phyloP scores from a whole-genome alignment of 2,888 invertebrate genomes.

The Drosophila nr. perissopoda region DNA sequence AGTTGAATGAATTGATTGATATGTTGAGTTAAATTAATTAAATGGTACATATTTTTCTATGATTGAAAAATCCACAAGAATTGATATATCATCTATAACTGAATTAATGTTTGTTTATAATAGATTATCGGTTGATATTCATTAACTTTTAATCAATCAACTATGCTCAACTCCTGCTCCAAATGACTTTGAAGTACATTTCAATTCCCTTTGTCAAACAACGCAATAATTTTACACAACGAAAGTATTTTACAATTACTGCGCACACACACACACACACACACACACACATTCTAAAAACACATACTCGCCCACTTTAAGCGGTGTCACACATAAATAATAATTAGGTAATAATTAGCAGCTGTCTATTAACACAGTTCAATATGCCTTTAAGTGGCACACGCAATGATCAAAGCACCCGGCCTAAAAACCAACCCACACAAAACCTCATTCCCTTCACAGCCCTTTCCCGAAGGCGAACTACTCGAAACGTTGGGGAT shows the following conservation, averaged over 20 bases:
- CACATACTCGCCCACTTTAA: neutral
- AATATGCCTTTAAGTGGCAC: constrained; percentile 66
- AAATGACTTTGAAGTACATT: neutral
- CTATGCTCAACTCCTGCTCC: neutral
- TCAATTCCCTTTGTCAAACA: neutral
- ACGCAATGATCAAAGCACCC: constrained; percentile 31
- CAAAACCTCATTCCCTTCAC: neutral
- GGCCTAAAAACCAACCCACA: neutral
- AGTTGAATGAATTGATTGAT: neutral
- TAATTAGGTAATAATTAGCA: constrained; percentile 79
- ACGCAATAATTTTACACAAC: constrained; percentile 1
- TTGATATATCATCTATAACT: neutral
- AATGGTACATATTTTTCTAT: too few species aligned
- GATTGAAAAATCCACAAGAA: neutral
- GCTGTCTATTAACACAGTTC: constrained; percentile 72
- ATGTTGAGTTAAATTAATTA: neutral
- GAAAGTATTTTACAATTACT: neutral
- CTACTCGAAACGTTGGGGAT: constrained; percentile 13
- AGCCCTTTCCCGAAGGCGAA: neutral
- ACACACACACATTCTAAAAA: neutral
- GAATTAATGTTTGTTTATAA: neutral
- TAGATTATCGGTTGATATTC: neutral
- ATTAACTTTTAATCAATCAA: neutral
- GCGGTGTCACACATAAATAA: constrained; percentile 61
- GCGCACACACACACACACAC: neutral